phyloP scores from a whole-genome alignment of 2,113 vertebrate species.

The Dinomys branickii region DNA sequence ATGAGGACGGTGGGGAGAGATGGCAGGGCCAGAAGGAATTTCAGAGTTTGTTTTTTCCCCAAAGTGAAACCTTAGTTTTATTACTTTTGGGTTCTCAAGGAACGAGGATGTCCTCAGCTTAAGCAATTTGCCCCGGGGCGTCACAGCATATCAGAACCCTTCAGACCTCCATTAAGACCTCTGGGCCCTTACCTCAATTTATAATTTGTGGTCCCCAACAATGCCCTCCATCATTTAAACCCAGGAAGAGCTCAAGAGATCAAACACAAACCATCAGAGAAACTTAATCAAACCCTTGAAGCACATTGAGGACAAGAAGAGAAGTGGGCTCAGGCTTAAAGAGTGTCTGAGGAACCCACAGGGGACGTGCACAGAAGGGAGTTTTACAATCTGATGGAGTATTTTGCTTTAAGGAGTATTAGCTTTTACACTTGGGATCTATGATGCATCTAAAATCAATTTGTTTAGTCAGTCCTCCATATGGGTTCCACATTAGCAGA shows the following conservation, averaged over 20 bases:
- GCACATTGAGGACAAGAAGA: neutral
- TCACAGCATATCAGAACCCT: neutral
- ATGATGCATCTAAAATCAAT: slow-evolving; percentile 3
- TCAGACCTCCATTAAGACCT: neutral
- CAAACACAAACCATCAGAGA: neutral
- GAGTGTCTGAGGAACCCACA: neutral
- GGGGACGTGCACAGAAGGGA: neutral
- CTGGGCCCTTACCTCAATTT: neutral
- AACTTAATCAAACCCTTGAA: neutral
- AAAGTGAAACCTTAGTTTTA: neutral
- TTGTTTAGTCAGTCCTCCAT: neutral
- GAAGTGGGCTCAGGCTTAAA: neutral
- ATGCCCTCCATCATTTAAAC: neutral
- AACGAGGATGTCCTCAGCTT: neutral
- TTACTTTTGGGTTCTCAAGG: neutral
- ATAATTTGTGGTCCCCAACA: neutral
- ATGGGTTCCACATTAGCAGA: neutral
- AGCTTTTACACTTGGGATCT: neutral
- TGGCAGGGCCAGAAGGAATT: neutral
- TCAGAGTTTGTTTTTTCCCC: neutral
- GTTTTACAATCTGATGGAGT: neutral
- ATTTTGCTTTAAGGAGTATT: slow-evolving; percentile 11
- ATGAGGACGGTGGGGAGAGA: neutral
- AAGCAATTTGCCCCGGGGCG: neutral
- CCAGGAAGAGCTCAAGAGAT: neutral